Evolutionary conservation across 2,113 vertebrate species (phyloP).

Genomic region (Sigmodon hispidus): DNA sequence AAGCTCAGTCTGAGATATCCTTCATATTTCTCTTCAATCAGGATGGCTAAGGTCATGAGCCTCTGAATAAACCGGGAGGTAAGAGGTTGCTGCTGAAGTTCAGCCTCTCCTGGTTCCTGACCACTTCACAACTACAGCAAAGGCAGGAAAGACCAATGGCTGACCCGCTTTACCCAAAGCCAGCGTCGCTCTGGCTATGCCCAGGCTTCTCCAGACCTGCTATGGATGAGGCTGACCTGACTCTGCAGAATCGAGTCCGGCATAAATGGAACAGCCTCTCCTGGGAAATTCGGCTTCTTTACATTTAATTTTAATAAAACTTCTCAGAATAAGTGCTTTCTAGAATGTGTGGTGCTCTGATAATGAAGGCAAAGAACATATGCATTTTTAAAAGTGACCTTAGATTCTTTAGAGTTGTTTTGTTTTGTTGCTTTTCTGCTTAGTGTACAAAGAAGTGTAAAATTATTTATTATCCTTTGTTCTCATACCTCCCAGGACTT

Average conservation of each 20-base stretch:
- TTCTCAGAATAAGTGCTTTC: neutral
- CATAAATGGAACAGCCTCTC: neutral
- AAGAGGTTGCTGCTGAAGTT: neutral
- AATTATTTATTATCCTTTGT: neutral
- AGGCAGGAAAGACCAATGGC: neutral
- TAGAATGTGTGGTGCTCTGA: constrained; percentile 7
- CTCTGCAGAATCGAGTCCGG: neutral
- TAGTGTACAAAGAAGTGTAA: neutral
- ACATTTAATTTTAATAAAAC: constrained; percentile 31
- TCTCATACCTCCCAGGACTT: neutral
- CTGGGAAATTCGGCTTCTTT: neutral
- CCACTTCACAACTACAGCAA: neutral
- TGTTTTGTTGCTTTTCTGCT: neutral
- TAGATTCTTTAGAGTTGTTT: neutral
- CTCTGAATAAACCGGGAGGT: neutral
- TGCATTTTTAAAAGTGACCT: neutral
- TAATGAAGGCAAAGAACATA: neutral
- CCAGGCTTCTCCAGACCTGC: neutral
- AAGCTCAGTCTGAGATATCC: neutral
- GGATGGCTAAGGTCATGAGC: neutral
- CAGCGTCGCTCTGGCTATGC: neutral
- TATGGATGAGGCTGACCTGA: neutral
- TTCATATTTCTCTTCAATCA: neutral
- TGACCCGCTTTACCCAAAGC: neutral
- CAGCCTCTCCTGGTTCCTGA: neutral